These are phyloP conservation scores for Phocides pigmalion DNA, from an alignment of 1,140 invertebrate genomes.

Conservation along the genomic window DNA sequence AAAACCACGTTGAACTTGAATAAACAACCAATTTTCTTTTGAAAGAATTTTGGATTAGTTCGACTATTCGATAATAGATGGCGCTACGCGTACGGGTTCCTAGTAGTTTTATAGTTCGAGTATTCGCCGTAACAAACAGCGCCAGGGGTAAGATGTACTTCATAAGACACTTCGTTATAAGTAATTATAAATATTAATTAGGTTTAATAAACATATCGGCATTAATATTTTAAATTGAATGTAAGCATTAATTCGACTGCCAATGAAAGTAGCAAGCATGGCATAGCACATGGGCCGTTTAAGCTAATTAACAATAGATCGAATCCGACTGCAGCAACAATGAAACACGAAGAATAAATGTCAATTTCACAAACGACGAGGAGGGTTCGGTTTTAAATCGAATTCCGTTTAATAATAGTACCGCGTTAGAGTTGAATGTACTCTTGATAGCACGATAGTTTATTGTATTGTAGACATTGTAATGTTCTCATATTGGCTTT, in stretches of 20 bases:
- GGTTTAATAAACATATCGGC: neutral
- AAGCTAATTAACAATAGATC: constrained; percentile 83
- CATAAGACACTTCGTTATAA: neutral
- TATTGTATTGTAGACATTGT: constrained; percentile 70
- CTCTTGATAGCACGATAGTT: constrained; percentile 77
- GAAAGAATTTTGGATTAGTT: constrained; percentile 25
- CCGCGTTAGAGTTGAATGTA: constrained; percentile 78
- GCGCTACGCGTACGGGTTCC: constrained; percentile 49
- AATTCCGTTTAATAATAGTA: constrained; percentile 83
- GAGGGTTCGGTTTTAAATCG: constrained; percentile 82
- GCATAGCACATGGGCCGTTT: constrained; percentile 74
- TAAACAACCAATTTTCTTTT: no score
- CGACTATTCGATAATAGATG: constrained; percentile 72
- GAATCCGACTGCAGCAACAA: constrained; percentile 78
- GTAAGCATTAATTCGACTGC: constrained; percentile 27
- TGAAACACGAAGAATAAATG: constrained; percentile 83
- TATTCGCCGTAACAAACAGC: constrained; percentile 45
- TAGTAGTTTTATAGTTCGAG: constrained; percentile 51
- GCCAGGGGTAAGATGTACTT: constrained; percentile 32
- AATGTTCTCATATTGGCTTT: constrained; percentile 49
- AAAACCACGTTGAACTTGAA: no score
- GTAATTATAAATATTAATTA: no score
- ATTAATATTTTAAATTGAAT: constrained; percentile 23
- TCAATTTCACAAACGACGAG: constrained; percentile 82
- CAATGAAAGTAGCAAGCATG: constrained; percentile 44